A percentile compares a stretch with the other conserved stretches of the same genome.
Conservation (phyloP, 2,113 vertebrate genomes). For the Microcebus murinus region DNA sequence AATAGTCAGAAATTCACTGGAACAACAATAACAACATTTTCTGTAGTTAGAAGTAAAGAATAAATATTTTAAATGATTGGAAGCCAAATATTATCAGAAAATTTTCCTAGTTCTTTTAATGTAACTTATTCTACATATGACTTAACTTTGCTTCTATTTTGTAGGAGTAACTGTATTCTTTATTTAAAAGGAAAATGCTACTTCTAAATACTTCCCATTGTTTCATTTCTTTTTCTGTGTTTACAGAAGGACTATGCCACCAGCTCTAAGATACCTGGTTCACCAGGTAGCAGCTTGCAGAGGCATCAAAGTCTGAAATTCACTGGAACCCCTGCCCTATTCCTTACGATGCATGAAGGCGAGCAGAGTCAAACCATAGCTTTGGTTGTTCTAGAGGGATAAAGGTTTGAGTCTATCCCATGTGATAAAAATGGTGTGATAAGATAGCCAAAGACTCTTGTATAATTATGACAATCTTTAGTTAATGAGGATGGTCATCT, state of each 20-base stretch:
- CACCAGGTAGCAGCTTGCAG: neutral
- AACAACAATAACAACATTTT: neutral
- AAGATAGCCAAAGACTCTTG: neutral
- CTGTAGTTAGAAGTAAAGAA: neutral
- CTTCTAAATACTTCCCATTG: neutral
- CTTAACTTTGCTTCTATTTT: neutral
- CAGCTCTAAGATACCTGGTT: neutral
- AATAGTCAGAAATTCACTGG: neutral
- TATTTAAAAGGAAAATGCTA: neutral
- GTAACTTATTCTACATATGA: neutral
- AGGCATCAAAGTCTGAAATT: neutral
- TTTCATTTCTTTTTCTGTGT: neutral
- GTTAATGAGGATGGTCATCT: neutral
- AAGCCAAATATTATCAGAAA: neutral
- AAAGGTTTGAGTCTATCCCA: neutral
- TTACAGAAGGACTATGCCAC: neutral
- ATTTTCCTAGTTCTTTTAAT: neutral
- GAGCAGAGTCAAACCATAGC: neutral
- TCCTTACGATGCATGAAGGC: neutral
- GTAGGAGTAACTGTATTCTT: neutral
- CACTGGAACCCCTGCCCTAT: too few species aligned
- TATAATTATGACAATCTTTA: neutral
- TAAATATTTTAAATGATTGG: neutral
- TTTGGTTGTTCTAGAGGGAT: neutral
- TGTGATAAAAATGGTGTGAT: neutral